Base-by-base conservation (phyloP, 2,888 invertebrate species). In the Diarsia dahlii region DNA sequence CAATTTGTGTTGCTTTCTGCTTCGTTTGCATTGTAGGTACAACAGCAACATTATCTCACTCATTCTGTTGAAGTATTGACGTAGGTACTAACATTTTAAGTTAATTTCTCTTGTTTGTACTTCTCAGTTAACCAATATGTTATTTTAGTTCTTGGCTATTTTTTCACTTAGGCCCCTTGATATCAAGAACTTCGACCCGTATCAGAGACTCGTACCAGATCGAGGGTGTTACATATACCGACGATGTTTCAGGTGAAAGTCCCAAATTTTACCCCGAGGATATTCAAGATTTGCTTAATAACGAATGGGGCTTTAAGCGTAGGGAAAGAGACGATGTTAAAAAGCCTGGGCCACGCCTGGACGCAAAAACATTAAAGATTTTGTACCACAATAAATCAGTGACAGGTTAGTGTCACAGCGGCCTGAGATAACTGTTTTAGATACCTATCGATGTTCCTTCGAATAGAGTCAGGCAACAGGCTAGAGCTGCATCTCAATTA, bases 271-370 rank as follows among this genome's bases (percentile, higher is more conserved):
- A 93, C 94, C 93, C 93, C 89, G 95, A 94, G 90, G 97, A 97
- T 90, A 95, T 97, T 84, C 97, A 97, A 91, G 97, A 97, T 91
- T 95, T 97, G 85, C 93, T 98, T 92, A 97, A 97, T 92, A 97
- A 96, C 91, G 97, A 97, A 95, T 97, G 97, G 95, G 98, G 98
- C 82, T 99, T 99, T 96, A 98, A 98, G 89, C 97, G 99, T 90
- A 98, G 98, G 89, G 99, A 99, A 97, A 97, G 99, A 90, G 97
- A 99, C 85, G 99, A 99, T 95, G 99, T 99, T 70, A 99, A 99
- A 96, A 99, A 99, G 96, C 99, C 99, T n/a, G 99, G 99, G 77
- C 99, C 99, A 69, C 97, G 97, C 78, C 98, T 98, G 94, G 97
- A 98, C 91, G 97, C 97, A 76, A 98, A 98, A 95, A 97, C 94